Conservation (phyloP, 2,113 vertebrate genomes). For the Eclectus roratus region DNA sequence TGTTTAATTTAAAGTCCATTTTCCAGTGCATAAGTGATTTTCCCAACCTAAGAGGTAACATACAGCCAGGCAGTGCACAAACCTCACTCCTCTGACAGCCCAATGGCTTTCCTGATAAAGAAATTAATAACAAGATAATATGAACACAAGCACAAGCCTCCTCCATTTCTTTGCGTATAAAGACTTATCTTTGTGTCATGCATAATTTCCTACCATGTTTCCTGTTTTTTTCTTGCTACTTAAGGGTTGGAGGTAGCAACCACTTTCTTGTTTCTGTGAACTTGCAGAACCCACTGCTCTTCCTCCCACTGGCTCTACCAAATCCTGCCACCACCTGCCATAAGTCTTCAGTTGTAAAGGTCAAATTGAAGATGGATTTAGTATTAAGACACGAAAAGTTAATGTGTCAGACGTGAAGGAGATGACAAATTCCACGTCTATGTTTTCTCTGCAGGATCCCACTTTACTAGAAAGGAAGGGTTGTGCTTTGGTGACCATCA, state of each 20-base stretch:
- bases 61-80: neutral
- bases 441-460: neutral
- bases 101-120: neutral
- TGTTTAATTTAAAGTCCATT: neutral
- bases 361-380: neutral
- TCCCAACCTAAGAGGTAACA: neutral
- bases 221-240: neutral
- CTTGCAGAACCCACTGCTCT: neutral
- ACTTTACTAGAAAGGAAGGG: neutral
- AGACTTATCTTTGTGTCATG: neutral
- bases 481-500: neutral
- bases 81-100: neutral
- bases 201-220: neutral
- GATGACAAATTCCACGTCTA: neutral
- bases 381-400: neutral
- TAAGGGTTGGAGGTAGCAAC: neutral
- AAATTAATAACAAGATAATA: neutral
- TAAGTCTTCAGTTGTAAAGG: neutral
- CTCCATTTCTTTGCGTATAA: neutral
- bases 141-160: neutral
- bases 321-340: neutral
- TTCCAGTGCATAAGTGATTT: neutral
- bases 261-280: neutral
- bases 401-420: neutral
- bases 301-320: rapidly evolving